Base-by-base conservation (phyloP, 2,888 invertebrate species). In the Dolomedes plantarius region DNA sequence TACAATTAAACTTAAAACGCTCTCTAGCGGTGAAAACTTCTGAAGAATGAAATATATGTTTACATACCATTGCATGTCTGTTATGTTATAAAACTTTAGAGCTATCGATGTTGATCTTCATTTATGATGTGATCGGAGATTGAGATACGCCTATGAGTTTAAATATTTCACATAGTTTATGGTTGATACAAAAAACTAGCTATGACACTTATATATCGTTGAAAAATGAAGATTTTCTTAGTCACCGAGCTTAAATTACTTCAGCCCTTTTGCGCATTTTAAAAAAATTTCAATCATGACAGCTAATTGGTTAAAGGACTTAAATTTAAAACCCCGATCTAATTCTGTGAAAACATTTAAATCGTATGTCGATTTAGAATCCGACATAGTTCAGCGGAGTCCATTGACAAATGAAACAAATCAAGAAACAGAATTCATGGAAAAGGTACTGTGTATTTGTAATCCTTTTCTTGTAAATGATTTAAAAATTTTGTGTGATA, bases 301-400 rank as follows among this genome's bases (percentile, higher is more conserved):
- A 80, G 39, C 80, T 32, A 86, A 79, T 67, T 86, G 86, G 86
- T 71, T 86, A 23, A 80, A 76, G 27, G 86, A 86, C 65, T 75
- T 86, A 75, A 86, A 86, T 74, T 68, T 79, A 39, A 86, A 86
- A 65, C 80, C 86, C n/a, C 41, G 86, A 27, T 71, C 85, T 27
- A 85, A 88, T 29, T 86, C 77, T 11, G 81, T 81, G 23, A 86
- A 86, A 50, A 88, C 88, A 46, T 88, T 88, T 50, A 88, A 88
- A 79, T 86, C 88, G 23, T 88, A 88, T 56, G 83, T 88, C 64
- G 79, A 86, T 83, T 82, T 88, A 56, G 72, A 79, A 39, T 31
- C 78, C 11, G 75, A 71, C 31, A 65, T 36, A n/a, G 39, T 16
- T 46, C 68, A 64, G 28, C 75, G 73, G 36, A 32, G 39, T 28